Evolutionary conservation across 1,140 invertebrate species (phyloP), one percentile per base, ranked within the genome.

Genomic region (Proales similis): DNA sequence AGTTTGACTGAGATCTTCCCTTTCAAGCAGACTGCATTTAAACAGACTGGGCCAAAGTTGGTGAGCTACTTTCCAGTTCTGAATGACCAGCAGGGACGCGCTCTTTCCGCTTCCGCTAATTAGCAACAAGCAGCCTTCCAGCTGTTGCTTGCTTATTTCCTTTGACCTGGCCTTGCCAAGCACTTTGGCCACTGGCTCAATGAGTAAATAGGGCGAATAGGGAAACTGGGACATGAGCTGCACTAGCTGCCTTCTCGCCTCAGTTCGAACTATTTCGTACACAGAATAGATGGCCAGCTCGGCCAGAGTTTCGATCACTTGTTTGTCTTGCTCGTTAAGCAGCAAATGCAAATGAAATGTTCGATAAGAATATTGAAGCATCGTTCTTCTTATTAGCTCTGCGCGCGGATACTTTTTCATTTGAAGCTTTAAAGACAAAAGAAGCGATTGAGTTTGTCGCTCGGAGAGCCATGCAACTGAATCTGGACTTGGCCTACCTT

Each of bases 71-170:
- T 82, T 76, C 87, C 88, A 93, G 71, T 88, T 82, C 60, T 83
- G 82, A 67, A 83, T 82, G 5, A 82, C 79, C 1, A 85, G 71
- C 7, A 89, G 71, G 1, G 82, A 81, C 0, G 75, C 75, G 24
- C 73, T 72, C 11, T 30, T 3, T 67, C 82, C 82, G 0, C 81
- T 80, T 3, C 84, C 83, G 12, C 85, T 70, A 19, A 93, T 72
- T 22, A 90, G 78, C 72, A 85, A 86, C 17, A 93, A 72, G 65
- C 65, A 67, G 69, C 79, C 80, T 78, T 89, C 88, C 63, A 86
- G 84, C 43, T 82, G 78, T 67, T 88, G 83, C 70, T 85, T 83
- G 19, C 4, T 57, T 1, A 57, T 12, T 26, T 57, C 45, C 32
- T 39, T 57, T 7, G 9, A 26, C 63, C 73, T 67, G 67, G 83